Percentiles rank a stretch among this genome's conserved stretches.
phyloP scores from a whole-genome alignment of 1,140 invertebrate species.

The Sipha flava region DNA sequence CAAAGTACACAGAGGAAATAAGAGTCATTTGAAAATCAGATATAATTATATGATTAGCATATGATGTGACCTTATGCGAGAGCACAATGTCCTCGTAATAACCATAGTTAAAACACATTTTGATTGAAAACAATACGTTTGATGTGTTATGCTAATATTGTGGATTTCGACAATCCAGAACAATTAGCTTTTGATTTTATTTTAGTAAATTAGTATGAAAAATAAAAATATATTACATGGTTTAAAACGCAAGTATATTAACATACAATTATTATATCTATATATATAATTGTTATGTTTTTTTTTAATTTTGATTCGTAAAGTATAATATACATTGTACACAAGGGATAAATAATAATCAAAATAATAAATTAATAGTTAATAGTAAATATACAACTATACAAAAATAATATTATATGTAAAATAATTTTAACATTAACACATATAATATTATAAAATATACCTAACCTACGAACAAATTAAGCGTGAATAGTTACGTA shows the following conservation, averaged over 20 bases:
- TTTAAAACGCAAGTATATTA: background rate
- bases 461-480: background rate
- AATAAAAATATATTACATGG: background rate
- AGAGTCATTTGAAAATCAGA: background rate
- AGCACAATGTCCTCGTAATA: background rate
- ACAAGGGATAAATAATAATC: background rate
- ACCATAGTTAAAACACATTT: background rate
- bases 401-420: background rate
- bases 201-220: background rate
- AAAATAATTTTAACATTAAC: background rate
- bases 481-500: background rate
- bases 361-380: background rate
- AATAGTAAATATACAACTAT: background rate
- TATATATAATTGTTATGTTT: background rate
- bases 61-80: background rate
- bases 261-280: background rate
- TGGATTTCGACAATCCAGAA: background rate
- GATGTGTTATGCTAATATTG: background rate
- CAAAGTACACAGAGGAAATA: background rate
- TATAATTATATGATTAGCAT: background rate
- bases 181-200: background rate
- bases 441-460: background rate
- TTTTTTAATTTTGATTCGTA: conserved; percentile 4
- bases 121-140: background rate
- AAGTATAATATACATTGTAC: background rate